phyloP scores from a whole-genome alignment of 2,113 vertebrate genomes.

The Raja brachyura region DNA sequence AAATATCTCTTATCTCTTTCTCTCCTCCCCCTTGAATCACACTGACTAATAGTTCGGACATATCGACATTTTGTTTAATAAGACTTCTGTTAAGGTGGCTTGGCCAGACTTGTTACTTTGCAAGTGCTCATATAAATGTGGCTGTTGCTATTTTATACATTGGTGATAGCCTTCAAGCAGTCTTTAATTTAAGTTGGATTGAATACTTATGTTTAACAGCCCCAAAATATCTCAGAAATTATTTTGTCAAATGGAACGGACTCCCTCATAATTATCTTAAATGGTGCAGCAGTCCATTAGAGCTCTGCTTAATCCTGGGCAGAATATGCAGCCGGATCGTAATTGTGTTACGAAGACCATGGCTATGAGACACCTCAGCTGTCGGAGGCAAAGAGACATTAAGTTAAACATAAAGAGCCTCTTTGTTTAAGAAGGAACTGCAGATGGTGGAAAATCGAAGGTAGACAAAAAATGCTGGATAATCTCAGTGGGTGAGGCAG shows the following conservation, averaged over 20 bases:
- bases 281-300: not conserved
- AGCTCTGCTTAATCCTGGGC: not conserved
- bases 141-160: not conserved
- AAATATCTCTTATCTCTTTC: not conserved
- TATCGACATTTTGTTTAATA: not conserved
- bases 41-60: not conserved
- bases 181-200: not conserved
- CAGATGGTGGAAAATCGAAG: too few relatives aligned
- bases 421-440: too few relatives aligned
- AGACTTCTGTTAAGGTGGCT: not conserved
- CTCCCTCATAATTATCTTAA: conserved; percentile 19
- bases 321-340: not conserved
- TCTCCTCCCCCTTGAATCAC: not conserved
- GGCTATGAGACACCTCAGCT: not conserved
- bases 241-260: not conserved
- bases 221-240: too few relatives aligned
- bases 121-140: not conserved
- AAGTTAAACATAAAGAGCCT: not conserved
- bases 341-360: not conserved
- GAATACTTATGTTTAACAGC: not conserved
- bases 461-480: too few relatives aligned
- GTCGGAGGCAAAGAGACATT: not conserved
- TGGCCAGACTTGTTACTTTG: not conserved
- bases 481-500: too few relatives aligned
- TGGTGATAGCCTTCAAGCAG: not conserved